Conservation (phyloP, 53 echinoderm and acorn worm species). For the Glandiceps talaboti region DNA sequence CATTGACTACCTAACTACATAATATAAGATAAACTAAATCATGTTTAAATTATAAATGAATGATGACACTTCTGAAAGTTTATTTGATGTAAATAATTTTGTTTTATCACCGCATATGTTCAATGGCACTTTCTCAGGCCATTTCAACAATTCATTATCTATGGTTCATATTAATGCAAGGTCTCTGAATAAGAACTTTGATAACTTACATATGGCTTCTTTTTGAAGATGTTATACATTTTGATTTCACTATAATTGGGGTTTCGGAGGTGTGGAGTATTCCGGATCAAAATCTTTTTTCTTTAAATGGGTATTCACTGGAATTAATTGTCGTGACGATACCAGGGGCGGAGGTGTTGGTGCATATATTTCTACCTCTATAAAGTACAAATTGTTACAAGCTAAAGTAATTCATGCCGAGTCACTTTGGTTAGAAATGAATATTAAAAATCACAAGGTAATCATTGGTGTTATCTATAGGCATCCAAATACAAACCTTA, state of each 20-base stretch:
- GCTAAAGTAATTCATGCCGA: not conserved
- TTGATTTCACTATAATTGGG: not conserved
- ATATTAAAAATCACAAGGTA: not conserved
- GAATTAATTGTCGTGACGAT: not conserved
- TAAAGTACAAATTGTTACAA: not conserved
- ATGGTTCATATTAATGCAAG: not conserved
- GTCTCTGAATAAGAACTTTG: not conserved
- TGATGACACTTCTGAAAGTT: not conserved
- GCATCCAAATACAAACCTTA: not conserved
- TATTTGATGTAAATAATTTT: not conserved
- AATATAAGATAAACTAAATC: no score
- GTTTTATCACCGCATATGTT: not conserved
- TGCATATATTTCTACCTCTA: not conserved
- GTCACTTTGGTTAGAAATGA: constrained; percentile 3
- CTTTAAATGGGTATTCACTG: not conserved
- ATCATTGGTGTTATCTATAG: not conserved
- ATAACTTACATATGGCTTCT: not conserved
- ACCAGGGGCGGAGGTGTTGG: constrained; percentile 5
- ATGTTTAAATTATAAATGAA: no score
- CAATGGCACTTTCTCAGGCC: not conserved
- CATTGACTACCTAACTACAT: not conserved
- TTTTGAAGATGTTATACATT: not conserved
- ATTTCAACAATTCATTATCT: not conserved
- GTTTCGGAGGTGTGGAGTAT: not conserved
- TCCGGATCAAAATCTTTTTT: not conserved